A percentile compares a stretch with the other conserved stretches of the same genome.
Evolutionary conservation across 2,113 vertebrate species (phyloP).

Genomic region (Apus apus): DNA sequence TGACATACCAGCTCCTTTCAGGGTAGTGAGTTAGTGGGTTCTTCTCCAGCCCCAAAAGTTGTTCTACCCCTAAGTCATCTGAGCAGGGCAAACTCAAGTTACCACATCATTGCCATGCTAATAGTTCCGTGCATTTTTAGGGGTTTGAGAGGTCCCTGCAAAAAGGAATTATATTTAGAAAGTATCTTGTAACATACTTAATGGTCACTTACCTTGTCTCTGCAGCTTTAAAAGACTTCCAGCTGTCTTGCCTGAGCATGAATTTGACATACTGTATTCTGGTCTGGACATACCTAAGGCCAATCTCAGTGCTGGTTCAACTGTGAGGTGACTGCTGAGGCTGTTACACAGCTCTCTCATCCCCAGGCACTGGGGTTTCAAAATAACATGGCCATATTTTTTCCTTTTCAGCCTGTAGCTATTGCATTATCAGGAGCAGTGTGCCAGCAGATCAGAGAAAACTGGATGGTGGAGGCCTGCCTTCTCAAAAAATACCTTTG

Average conservation of each 20-base stretch:
- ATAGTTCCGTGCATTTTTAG: not conserved
- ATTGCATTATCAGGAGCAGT: not conserved
- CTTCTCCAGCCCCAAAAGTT: not conserved
- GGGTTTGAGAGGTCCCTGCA: not conserved
- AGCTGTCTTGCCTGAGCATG: not conserved
- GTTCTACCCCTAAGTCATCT: not conserved
- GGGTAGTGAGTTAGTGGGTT: not conserved
- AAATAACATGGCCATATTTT: not conserved
- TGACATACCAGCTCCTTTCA: not conserved
- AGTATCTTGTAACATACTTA: conserved; percentile 16
- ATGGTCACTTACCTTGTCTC: conserved; percentile 12
- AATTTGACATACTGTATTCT: not conserved
- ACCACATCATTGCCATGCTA: not conserved
- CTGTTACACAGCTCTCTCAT: not conserved
- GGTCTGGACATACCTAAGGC: not conserved
- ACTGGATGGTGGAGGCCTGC: not conserved
- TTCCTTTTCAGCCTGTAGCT: not conserved
- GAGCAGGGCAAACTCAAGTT: not conserved
- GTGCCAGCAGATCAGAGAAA: not conserved
- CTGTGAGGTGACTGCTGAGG: not conserved
- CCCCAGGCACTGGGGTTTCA: not conserved
- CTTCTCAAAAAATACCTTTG: not conserved
- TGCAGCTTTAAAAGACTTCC: conserved; percentile 12
- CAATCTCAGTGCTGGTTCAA: not conserved
- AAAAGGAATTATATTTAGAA: conserved; percentile 51